Evolutionary conservation across 2,797 vertebrate genomes (phyloP).

Genomic region (Rhinophrynus dorsalis): DNA sequence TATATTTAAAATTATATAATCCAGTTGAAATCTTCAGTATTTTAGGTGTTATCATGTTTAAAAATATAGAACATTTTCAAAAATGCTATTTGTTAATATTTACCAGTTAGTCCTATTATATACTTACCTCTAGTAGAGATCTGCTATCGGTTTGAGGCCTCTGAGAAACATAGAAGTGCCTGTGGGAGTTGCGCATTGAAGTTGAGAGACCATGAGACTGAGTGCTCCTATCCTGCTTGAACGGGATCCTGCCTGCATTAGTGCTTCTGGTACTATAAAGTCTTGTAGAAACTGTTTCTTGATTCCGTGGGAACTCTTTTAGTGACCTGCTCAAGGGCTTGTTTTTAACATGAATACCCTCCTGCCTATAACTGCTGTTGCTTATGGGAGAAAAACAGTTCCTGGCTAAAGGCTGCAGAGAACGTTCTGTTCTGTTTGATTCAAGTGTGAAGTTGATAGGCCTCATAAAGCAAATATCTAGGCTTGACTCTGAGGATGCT

Average conservation of each 20-base stretch:
- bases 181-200: slow-evolving; percentile 72
- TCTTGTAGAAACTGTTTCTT: slow-evolving; percentile 71
- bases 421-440: slow-evolving; percentile 72
- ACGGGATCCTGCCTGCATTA: slow-evolving; percentile 75
- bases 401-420: slow-evolving; percentile 68
- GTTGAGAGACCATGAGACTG: slow-evolving; percentile 74
- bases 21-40: too few species aligned
- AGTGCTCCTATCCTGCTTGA: slow-evolving; percentile 79
- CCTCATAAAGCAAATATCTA: slow-evolving; percentile 91
- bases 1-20: too few species aligned
- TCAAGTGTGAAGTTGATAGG: slow-evolving; percentile 79
- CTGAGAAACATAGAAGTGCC: slow-evolving; percentile 75
- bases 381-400: slow-evolving; percentile 70
- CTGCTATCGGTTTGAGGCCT: slow-evolving; percentile 70
- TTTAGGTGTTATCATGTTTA: too few species aligned
- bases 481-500: slow-evolving; percentile 89
- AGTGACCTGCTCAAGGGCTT: slow-evolving; percentile 94
- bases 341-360: slow-evolving; percentile 86
- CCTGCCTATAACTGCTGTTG: slow-evolving; percentile 79
- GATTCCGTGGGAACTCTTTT: slow-evolving; percentile 81
- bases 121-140: slow-evolving; percentile 44
- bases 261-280: slow-evolving; percentile 74
- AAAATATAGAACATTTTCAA: too few species aligned
- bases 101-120: too few species aligned
- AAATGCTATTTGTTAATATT: too few species aligned